phyloP scores from a whole-genome alignment of 2,888 invertebrate genomes.

The Idaea dimidiata region DNA sequence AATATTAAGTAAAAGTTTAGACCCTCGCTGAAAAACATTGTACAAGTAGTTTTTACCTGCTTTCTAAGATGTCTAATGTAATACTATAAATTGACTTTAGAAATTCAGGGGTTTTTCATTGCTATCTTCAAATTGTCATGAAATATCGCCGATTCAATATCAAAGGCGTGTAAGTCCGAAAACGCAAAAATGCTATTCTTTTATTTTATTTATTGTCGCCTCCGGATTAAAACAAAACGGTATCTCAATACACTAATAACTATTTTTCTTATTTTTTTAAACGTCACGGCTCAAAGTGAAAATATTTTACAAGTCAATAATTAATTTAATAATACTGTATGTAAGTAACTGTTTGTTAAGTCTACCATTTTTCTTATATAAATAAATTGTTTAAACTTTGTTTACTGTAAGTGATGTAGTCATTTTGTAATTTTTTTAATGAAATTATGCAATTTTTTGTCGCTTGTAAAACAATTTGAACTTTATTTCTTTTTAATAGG shows the following conservation, averaged over 20 bases:
- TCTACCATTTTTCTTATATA: background rate
- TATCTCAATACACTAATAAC: background rate
- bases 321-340: background rate
- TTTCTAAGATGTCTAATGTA: background rate
- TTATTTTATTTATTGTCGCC: background rate
- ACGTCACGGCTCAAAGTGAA: background rate
- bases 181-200: background rate
- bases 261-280: background rate
- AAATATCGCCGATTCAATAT: background rate
- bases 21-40: too few species aligned
- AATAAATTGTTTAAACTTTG: slow-evolving; percentile 11
- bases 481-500: background rate
- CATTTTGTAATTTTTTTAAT: background rate
- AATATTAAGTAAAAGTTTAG: too few species aligned
- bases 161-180: background rate
- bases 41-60: background rate
- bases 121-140: background rate
- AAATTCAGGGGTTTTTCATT: background rate
- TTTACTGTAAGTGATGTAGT: slow-evolving; percentile 25
- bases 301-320: background rate
- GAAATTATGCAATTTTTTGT: background rate
- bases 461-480: background rate
- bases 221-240: background rate
- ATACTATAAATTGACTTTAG: background rate
- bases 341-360: background rate